Evolutionary conservation across 1,140 invertebrate species (phyloP), one percentile per base, ranked within the genome.

Genomic region (Cotesia typhae): DNA sequence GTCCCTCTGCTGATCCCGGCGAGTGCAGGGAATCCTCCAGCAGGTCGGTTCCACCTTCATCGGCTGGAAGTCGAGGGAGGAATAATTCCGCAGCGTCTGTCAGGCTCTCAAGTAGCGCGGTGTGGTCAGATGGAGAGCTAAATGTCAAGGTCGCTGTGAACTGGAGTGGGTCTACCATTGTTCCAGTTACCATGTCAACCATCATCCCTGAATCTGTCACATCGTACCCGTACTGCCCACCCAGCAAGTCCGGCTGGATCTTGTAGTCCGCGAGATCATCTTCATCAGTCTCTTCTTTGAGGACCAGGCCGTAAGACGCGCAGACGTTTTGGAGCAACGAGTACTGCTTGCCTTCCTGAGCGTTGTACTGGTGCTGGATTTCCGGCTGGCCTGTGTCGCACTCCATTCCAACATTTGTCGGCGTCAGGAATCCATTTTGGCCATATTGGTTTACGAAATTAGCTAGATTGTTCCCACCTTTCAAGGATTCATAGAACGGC

Each of bases 401-500:
- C 70, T 95, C 93, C 88, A 94, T 93, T 71, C 83, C 84, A 28
- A 90, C 89, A 73, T 92, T 86, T 36, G 90, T 88, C 75, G 89
- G 90, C 65, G 90, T 89, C 61, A 91, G 85, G 75, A 88, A 90
- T 71, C 88, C 77, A 80, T 78, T 79, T 78, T 82, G 80, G 5
- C 84, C 84, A 74, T 88, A 90, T 73, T 88, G 88, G 74, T 89
- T 89, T 14, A 83, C 85, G 67, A 92, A 92, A 79, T 92, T 92
- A 0, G 84, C 84, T 1, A 88, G 74, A 64, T 86, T 87, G 41
- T 88, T 87, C 9, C 92, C 92, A 64, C 91, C 90, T 83, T 95
- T 95, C 0, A 95, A 87, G 12, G 92, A 94, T 84, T 95, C 94
- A 78, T 94, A 94, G 78, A 95, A 95, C 0, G 94, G 94, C 5